phyloP scores from a whole-genome alignment of 2,888 invertebrate genomes.

The Caenorhabditis sp. region DNA sequence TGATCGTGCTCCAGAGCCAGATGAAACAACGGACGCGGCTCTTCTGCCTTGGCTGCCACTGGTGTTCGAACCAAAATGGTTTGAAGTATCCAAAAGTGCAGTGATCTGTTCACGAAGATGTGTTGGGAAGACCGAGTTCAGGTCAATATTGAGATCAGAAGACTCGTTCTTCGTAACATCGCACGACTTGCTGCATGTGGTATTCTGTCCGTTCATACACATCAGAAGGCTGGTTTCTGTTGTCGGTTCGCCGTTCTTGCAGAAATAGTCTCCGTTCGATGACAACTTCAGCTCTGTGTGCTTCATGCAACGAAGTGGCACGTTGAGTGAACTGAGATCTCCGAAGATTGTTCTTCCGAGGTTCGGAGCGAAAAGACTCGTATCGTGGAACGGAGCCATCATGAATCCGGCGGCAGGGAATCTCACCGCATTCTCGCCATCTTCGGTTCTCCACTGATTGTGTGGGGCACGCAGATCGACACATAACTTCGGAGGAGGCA shows the following conservation, averaged over 20 bases:
- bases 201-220: constrained; percentile 48
- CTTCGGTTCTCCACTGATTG: constrained; percentile 52
- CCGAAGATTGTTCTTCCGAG: constrained; percentile 11
- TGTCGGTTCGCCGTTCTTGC: constrained; percentile 57
- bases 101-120: constrained; percentile 60
- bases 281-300: constrained; percentile 60
- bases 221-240: constrained; percentile 58
- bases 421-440: constrained; percentile 17
- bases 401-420: constrained; percentile 44
- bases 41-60: constrained; percentile 16
- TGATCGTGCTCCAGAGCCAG: constrained; percentile 38
- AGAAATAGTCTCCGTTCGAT: constrained; percentile 59
- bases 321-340: constrained; percentile 18
- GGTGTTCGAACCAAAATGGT: constrained; percentile 38
- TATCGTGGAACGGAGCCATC: constrained; percentile 49
- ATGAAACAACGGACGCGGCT: constrained; percentile 47
- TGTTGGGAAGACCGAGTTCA: constrained; percentile 50
- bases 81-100: constrained; percentile 57
- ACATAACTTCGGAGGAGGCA: constrained; percentile 62
- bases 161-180: constrained; percentile 29
- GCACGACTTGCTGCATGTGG: constrained; percentile 14
- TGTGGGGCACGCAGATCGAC: constrained; percentile 65
- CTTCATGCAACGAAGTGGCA: constrained; percentile 50
- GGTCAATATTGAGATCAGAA: constrained; percentile 35
- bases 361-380: constrained; percentile 13